phyloP scores from a whole-genome alignment of 2,888 invertebrate species.

The Sepioteuthis lessoniana region DNA sequence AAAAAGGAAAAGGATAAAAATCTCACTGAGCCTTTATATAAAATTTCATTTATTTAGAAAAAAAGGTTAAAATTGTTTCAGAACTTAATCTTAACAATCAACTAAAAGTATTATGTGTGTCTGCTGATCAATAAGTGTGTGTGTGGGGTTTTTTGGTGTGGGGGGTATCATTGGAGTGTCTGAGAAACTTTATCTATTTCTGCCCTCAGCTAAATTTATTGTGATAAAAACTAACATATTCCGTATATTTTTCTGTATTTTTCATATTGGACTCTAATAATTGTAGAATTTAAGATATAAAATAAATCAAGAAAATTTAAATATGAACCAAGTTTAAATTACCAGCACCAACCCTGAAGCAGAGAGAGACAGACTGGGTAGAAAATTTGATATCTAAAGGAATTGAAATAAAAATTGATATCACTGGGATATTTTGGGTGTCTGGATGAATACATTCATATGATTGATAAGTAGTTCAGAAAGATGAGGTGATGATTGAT shows the following conservation, averaged over 20 bases:
- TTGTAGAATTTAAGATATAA: neutral
- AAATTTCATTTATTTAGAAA: no score
- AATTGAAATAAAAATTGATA: neutral
- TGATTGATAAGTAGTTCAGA: no score
- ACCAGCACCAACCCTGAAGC: neutral
- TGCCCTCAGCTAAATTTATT: neutral
- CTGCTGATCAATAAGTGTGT: no score
- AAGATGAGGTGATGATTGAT: no score
- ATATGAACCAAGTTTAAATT: neutral
- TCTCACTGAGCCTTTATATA: no score
- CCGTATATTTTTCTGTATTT: neutral
- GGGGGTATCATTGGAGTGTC: no score
- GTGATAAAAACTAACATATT: neutral
- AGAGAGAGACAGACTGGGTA: neutral
- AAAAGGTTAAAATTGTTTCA: no score
- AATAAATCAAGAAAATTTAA: neutral
- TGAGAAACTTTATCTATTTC: neutral
- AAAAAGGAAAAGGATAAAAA: no score
- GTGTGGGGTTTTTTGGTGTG: no score
- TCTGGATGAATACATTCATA: neutral
- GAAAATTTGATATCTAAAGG: neutral
- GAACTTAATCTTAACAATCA: no score
- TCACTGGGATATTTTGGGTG: neutral
- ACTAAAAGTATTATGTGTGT: no score
- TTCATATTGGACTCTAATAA: neutral